Evolutionary conservation across 2,797 vertebrate genomes (phyloP), one percentile per base, ranked within the genome.

Genomic region (Brachyalestes nurse): DNA sequence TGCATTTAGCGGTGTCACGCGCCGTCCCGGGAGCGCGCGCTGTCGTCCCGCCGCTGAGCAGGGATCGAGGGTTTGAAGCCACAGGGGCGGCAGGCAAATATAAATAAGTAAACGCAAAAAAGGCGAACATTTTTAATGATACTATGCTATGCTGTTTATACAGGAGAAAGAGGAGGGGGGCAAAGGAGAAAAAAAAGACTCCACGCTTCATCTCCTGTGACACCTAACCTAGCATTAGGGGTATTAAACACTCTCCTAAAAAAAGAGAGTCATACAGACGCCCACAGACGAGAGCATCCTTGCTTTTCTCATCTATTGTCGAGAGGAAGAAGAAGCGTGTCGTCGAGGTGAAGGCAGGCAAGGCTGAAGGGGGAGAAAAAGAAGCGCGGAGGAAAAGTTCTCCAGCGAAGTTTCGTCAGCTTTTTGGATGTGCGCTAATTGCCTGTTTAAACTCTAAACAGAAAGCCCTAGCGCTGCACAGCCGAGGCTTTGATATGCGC

Each of bases 1-100:
- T 86, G 90, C 90, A 89, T 92, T 94, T 94, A 93, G 89, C 84
- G 42, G 87, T 86, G 91, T 91, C 92, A 92, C 88, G 89, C 85
- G 89, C 88, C 90, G 90, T 93, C 91, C 92, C 81, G 87, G 88
- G 93, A 94, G 84, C 78, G 86, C 6, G 85, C 84, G 83, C 88
- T 88, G 88, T 90, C 90, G 86, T 83, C 83, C 84, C 86, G 64
- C 72, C 60, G 62, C 82, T 79, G 72, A 81, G 60, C 82, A 25
- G 78, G 81, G 75, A 73, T 83, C 66, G 72, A 45, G 69, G 82
- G 86, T 91, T 90, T 92, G 88, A 92, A 92, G 89, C 89, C 88
- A 88, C 84, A 77, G 25, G 80, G 91, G 90, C 87, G 90, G 91
- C 84, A 89, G 85, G 80, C 87, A 88, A 89, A 89, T 80, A 90